phyloP scores from a whole-genome alignment of 2,113 vertebrate genomes.

The Thinocorus orbignyianus region DNA sequence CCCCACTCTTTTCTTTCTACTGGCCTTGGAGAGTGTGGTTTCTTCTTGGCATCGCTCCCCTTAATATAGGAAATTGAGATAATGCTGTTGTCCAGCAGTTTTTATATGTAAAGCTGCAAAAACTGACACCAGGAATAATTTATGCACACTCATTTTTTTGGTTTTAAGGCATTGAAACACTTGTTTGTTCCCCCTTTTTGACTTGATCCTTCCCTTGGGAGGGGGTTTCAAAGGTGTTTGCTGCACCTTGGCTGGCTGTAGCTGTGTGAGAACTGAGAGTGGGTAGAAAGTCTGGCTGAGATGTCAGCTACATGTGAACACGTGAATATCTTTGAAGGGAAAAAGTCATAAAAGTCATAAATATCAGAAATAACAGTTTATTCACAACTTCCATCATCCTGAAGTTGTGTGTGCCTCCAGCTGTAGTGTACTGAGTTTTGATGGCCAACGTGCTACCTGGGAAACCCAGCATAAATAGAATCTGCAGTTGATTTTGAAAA shows the following conservation, averaged over 20 bases:
- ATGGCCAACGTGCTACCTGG: neutral
- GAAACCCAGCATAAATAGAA: neutral
- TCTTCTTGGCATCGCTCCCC: neutral
- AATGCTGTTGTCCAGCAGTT: neutral
- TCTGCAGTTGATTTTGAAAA: neutral
- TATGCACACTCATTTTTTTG: neutral
- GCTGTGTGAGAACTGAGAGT: neutral
- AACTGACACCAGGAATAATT: neutral
- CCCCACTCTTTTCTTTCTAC: neutral
- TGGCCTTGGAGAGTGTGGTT: neutral
- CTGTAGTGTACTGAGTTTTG: neutral
- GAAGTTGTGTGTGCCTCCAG: neutral
- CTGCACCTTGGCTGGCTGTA: neutral
- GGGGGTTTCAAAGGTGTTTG: neutral
- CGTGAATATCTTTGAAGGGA: neutral
- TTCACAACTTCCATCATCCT: neutral
- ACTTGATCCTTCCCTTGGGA: neutral
- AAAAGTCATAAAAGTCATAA: neutral
- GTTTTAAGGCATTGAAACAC: neutral
- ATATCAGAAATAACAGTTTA: neutral
- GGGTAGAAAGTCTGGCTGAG: neutral
- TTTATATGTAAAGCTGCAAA: neutral
- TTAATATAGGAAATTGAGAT: neutral
- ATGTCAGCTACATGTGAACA: neutral
- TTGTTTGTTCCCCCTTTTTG: rapidly evolving